Evolutionary conservation across 2,113 vertebrate genomes (phyloP).

Genomic region (Polyodon spathula): DNA sequence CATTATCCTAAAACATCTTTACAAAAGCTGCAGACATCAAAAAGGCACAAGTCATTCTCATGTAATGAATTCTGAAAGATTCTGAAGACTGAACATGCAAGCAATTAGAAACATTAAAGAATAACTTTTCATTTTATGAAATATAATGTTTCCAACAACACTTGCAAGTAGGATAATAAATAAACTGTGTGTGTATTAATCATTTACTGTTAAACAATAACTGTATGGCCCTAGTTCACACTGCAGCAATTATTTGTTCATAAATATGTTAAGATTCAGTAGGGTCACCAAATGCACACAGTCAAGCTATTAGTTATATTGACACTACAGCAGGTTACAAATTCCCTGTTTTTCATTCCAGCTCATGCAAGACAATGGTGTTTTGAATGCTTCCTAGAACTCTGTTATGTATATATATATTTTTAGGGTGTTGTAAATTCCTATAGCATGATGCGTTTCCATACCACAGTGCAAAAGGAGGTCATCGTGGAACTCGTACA

Average conservation of each 20-base stretch:
- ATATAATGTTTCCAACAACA: background rate
- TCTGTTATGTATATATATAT: too few species aligned
- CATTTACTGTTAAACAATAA: conserved; percentile 4
- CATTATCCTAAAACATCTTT: too few species aligned
- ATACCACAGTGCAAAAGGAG: conserved; percentile 88
- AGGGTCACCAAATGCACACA: background rate
- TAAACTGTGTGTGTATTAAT: background rate
- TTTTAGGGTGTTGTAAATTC: too few species aligned
- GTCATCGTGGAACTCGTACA: conserved; percentile 88
- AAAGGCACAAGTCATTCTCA: background rate
- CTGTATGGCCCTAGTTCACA: background rate
- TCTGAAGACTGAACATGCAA: too few species aligned
- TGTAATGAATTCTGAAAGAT: background rate
- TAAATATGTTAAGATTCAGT: conserved; percentile 4
- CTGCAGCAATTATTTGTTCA: conserved; percentile 43
- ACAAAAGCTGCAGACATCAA: too few species aligned
- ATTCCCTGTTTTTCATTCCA: conserved; percentile 11
- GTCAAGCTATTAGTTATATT: background rate
- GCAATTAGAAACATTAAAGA: background rate
- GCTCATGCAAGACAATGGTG: background rate
- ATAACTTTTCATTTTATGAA: background rate
- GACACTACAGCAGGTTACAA: conserved; percentile 11
- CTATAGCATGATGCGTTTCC: background rate
- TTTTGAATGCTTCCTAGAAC: background rate
- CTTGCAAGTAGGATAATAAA: background rate